Base-by-base conservation (phyloP, 2,113 vertebrate genomes). In the Notiomystis cincta region DNA sequence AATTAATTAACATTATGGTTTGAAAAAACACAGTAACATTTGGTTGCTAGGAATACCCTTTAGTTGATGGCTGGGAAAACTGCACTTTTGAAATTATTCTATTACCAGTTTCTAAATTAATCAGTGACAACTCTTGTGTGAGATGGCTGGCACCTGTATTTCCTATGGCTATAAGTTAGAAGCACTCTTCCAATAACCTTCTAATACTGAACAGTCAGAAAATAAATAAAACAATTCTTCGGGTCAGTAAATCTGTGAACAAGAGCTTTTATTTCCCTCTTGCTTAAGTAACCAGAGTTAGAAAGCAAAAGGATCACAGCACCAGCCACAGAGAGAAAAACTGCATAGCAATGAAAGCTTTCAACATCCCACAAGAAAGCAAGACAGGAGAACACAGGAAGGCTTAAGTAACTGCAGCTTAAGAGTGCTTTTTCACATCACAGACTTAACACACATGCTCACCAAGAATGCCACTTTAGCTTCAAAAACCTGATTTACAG, bases 101-200 rank as follows among this genome's bases (percentile, higher is more conserved):
- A 20, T n/a, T 28, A 48, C 7, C 10, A 38, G 35, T 57, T 80
- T 61, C 58, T 51, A 78, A 90, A 92, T 81, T 70, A 54, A 53
- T 57, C 31, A 66, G 28, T 40, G 35, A 70, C 14, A 90, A 33
- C 6, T 28, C 25, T 8, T 21, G 10, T 20, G 38, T 27, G 44
- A 86, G 37, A 78, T 2, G 3, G 35, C 42, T 35, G 20, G 51
- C 31, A 73, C 21, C 37, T 73, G 9, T 12, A 37, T n/a, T 77
- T 86, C 62, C 45, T 62, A 30, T 0, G 0, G 47, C 47, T n/a
- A 0, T n/a, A 70, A 88, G n/a, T 48, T 54, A 57, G 64, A 72
- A 90, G 58, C 11, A 60, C 11, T 77, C 53, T 80, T 87, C 85
- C 71, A 83, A 51, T 24, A 82, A 54, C 44, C 6, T 70, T 37